phyloP scores from a whole-genome alignment of 1,140 invertebrate genomes.

The Camponotus vicinus region DNA sequence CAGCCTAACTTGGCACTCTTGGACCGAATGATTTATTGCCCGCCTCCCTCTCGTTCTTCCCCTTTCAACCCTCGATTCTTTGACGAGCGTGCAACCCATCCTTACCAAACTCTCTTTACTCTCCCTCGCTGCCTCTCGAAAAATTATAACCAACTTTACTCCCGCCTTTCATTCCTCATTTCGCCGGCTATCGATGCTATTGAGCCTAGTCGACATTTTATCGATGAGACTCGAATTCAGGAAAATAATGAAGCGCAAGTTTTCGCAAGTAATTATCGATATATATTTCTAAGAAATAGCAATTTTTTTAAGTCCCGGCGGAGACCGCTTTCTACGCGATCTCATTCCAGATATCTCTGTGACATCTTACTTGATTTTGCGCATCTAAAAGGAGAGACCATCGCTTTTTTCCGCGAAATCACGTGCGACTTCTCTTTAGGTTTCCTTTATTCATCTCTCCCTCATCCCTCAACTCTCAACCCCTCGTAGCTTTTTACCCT shows the following conservation, averaged over 20 bases:
- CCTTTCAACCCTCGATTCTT: conserved; percentile 63
- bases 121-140: conserved; percentile 23
- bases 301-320: too few species aligned
- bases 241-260: neutral
- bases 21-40: conserved; percentile 81
- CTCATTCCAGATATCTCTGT: conserved; percentile 5
- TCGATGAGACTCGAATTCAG: neutral
- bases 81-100: conserved; percentile 18
- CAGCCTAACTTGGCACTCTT: conserved; percentile 79
- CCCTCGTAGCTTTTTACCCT: conserved; percentile 13
- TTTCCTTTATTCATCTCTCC: neutral
- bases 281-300: neutral
- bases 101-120: neutral
- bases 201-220: neutral
- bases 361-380: conserved; percentile 12
- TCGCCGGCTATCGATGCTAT: neutral
- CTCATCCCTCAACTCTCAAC: neutral
- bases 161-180: conserved; percentile 42
- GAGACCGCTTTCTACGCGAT: neutral
- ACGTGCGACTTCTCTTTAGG: neutral
- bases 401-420: conserved; percentile 3
- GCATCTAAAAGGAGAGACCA: neutral
- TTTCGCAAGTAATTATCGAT: neutral
- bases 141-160: conserved; percentile 40
- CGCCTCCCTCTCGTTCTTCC: conserved; percentile 68